Percentiles rank a stretch among this genome's conserved stretches.
Evolutionary conservation across 2,888 invertebrate species (phyloP).

Genomic region (Lordiphosa andalusiaca): DNA sequence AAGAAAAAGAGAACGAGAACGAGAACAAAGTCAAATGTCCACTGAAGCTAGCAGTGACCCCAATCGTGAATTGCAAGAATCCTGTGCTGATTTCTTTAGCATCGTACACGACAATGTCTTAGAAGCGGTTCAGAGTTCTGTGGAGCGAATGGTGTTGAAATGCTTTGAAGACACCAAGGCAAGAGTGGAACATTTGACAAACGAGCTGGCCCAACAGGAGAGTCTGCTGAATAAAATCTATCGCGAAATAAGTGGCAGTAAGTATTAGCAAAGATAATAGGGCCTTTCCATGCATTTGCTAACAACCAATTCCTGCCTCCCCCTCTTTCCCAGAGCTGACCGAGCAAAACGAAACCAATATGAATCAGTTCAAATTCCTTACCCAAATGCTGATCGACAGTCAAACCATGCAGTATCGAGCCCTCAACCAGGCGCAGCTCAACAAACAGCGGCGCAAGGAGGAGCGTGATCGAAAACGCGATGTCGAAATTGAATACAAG

Average conservation of each 20-base stretch:
- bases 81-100: conserved; percentile 73
- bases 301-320: too few species aligned
- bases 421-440: conserved; percentile 27
- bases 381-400: conserved; percentile 66
- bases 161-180: conserved; percentile 35
- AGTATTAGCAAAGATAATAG: conserved; percentile 26
- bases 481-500: conserved; percentile 2
- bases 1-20: not conserved
- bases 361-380: conserved; percentile 68
- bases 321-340: conserved; percentile 34
- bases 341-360: conserved; percentile 45
- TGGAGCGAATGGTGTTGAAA: conserved; percentile 42
- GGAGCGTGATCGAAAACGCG: conserved; percentile 8
- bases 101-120: conserved; percentile 72
- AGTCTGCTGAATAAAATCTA: conserved; percentile 32
- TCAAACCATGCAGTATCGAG: conserved; percentile 46
- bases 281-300: too few species aligned
- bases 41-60: conserved; percentile 3
- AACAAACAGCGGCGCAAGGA: conserved; percentile 4
- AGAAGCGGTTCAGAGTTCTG: conserved; percentile 63
- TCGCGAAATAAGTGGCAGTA: conserved; percentile 48
- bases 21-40: not conserved
- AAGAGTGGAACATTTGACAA: conserved; percentile 34
- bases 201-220: conserved; percentile 40
- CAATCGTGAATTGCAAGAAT: conserved; percentile 49